These are phyloP conservation scores for Plagodis pulveraria DNA, from an alignment of 2,888 invertebrate genomes.

Conservation along the genomic window DNA sequence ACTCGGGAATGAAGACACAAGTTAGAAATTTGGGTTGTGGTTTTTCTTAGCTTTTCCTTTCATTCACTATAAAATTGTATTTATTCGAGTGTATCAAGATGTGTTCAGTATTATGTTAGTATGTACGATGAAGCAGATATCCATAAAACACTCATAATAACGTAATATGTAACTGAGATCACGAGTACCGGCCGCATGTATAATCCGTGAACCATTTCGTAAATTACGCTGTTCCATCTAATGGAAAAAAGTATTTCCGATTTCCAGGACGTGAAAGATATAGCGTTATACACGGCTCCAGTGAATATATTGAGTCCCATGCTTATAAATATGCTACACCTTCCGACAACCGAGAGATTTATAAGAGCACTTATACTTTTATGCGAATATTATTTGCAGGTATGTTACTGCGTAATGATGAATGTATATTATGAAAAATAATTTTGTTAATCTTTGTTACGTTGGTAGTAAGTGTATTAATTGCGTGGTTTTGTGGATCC, in stretches of 20 bases:
- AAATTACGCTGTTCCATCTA: constrained; percentile 19
- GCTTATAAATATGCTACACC: constrained; percentile 86
- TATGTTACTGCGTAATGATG: constrained; percentile 44
- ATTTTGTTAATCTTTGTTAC: too few relatives aligned
- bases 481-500: too few relatives aligned
- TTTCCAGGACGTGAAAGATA: constrained; percentile 74
- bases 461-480: too few relatives aligned
- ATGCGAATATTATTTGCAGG: constrained; percentile 87
- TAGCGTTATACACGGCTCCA: constrained; percentile 84
- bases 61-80: too few relatives aligned
- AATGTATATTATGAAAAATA: background rate
- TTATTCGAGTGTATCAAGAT: too few relatives aligned
- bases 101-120: too few relatives aligned
- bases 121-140: too few relatives aligned
- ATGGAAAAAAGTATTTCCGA: constrained; percentile 34
- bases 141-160: too few relatives aligned
- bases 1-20: too few relatives aligned
- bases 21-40: too few relatives aligned
- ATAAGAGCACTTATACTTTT: constrained; percentile 86
- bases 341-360: constrained; percentile 86
- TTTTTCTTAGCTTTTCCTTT: too few relatives aligned
- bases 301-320: constrained; percentile 80
- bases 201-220: constrained; percentile 14
- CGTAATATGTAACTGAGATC: too few relatives aligned
- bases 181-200: constrained; percentile 1